Conservation (phyloP, 2,797 vertebrate genomes). For the Mormyrus hasselquistii region DNA sequence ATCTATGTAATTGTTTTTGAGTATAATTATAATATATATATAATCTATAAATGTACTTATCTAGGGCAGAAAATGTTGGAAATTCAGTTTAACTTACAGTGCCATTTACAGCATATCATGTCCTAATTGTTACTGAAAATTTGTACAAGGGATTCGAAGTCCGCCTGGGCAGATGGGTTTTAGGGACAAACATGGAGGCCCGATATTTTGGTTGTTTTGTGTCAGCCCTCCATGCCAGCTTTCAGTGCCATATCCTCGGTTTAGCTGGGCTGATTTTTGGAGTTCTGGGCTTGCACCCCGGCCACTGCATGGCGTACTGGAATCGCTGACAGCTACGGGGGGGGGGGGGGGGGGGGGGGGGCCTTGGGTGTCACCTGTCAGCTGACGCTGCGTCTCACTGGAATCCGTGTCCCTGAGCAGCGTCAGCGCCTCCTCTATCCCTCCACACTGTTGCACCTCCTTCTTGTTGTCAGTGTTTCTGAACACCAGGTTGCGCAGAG, state of each 20-base stretch:
- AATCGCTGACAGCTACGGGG: neutral
- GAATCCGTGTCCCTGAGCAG: slow-evolving; percentile 68
- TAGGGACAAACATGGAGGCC: neutral
- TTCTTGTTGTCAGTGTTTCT: slow-evolving; percentile 71
- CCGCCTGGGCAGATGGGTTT: neutral
- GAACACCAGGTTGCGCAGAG: slow-evolving; percentile 85
- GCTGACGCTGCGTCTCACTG: slow-evolving; percentile 79
- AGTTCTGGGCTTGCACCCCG: too few species aligned
- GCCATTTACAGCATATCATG: neutral
- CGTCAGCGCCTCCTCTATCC: slow-evolving; percentile 68
- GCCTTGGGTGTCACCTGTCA: slow-evolving; percentile 65
- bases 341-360: neutral
- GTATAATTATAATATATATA: neutral
- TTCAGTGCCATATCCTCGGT: neutral
- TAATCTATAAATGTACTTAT: neutral
- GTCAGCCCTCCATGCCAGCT: neutral
- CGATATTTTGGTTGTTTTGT: neutral
- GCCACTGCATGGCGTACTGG: neutral
- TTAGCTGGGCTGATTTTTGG: neutral
- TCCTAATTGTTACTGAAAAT: neutral
- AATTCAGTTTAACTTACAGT: neutral
- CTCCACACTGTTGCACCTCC: slow-evolving; percentile 68
- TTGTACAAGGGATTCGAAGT: neutral
- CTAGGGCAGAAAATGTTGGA: neutral
- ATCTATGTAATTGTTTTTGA: neutral